Evolutionary conservation across 2,797 vertebrate genomes (phyloP).

Genomic region (Enteromius afrohamiltoni): DNA sequence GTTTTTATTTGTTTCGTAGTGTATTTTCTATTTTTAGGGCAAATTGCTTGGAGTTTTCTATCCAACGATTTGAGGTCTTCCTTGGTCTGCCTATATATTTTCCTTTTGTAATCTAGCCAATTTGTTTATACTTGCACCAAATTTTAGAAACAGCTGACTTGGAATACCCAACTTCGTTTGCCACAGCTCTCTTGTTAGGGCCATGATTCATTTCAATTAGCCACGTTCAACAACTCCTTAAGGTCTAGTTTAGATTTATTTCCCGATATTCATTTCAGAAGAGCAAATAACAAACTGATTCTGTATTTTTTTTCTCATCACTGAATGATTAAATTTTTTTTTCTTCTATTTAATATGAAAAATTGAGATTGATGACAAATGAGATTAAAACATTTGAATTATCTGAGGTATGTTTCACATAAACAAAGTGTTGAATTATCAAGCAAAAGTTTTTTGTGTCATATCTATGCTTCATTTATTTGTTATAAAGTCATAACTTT

Average conservation of each 20-base stretch:
- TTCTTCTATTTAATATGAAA: neutral
- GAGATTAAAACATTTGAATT: too few relatives aligned
- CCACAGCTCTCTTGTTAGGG: neutral
- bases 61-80: too few relatives aligned
- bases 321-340: neutral
- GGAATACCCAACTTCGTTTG: too few relatives aligned
- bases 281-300: neutral
- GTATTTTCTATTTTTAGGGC: too few relatives aligned
- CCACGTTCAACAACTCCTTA: neutral
- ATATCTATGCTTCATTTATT: neutral
- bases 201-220: neutral
- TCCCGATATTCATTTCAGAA: neutral
- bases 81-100: neutral
- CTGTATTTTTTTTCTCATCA: neutral
- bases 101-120: neutral
- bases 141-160: constrained; percentile 12
- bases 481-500: neutral
- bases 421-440: too few relatives aligned
- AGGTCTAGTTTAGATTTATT: neutral
- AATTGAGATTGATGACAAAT: neutral
- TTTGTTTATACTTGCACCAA: neutral
- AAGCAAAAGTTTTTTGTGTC: too few relatives aligned
- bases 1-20: too few relatives aligned
- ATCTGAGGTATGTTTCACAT: too few relatives aligned
- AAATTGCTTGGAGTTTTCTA: too few relatives aligned